phyloP scores from a whole-genome alignment of 2,797 vertebrate genomes.

The Sebastes diploproa region DNA sequence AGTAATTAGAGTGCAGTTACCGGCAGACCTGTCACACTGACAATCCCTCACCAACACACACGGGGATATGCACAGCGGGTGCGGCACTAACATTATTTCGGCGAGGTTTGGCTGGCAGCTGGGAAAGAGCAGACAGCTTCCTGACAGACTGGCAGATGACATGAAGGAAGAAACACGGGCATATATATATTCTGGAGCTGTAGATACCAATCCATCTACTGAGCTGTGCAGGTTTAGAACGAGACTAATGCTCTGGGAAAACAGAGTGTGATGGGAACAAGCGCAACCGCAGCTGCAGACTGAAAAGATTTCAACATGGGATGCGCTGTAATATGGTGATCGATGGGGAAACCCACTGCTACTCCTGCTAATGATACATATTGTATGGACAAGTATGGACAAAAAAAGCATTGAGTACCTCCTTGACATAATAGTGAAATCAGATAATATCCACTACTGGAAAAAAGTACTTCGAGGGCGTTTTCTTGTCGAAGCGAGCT shows the following conservation, averaged over 20 bases:
- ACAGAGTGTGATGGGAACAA: neutral
- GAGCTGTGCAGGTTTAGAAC: constrained; percentile 9
- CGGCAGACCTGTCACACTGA: constrained; percentile 1
- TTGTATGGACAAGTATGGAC: neutral
- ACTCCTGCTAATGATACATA: neutral
- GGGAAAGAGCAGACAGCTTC: constrained; percentile 20
- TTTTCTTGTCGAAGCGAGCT: too few species aligned
- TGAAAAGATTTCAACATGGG: neutral
- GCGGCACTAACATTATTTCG: neutral
- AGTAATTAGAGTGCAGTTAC: constrained; percentile 49
- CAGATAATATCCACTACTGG: neutral
- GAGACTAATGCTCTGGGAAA: neutral
- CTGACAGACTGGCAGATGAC: constrained; percentile 44
- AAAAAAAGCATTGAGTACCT: neutral
- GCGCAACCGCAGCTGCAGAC: neutral
- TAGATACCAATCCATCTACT: constrained; percentile 34
- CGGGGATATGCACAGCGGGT: neutral
- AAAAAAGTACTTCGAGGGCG: neutral
- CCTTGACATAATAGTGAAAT: neutral
- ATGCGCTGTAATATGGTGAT: neutral
- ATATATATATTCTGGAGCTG: constrained; percentile 2
- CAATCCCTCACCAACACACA: neutral
- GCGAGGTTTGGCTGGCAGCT: neutral
- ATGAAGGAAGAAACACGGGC: constrained; percentile 31
- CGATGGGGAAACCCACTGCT: neutral